A percentile compares a stretch with the other conserved stretches of the same genome.
Evolutionary conservation across 1,140 invertebrate species (phyloP).

Genomic region (Diplogasteroides magnus): DNA sequence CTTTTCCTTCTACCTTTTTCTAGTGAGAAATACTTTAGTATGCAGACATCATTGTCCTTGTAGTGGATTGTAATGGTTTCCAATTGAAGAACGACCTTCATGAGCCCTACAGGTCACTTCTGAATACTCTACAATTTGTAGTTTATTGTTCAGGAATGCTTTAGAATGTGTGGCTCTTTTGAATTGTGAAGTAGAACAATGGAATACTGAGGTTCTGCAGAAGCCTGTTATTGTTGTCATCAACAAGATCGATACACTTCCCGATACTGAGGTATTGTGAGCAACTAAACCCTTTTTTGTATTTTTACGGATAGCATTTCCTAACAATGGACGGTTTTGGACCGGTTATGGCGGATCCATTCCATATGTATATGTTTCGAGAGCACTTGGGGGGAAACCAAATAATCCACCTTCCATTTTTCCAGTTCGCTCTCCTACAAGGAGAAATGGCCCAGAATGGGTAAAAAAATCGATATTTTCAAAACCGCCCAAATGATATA

Average conservation of each 20-base stretch:
- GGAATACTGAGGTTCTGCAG: constrained; percentile 33
- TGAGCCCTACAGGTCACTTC: constrained; percentile 41
- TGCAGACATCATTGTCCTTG: constrained; percentile 77
- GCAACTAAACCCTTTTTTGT: too few relatives aligned
- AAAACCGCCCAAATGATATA: too few relatives aligned
- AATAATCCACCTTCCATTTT: too few relatives aligned
- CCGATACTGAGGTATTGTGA: neutral
- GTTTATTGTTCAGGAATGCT: constrained; percentile 37
- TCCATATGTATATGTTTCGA: too few relatives aligned
- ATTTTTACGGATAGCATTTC: too few relatives aligned
- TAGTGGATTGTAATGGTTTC: constrained; percentile 62
- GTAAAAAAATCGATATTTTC: too few relatives aligned
- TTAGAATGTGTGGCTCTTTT: constrained; percentile 44
- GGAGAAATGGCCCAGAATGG: too few relatives aligned
- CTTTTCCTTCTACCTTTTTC: neutral
- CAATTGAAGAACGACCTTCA: constrained; percentile 33
- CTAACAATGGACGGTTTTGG: too few relatives aligned
- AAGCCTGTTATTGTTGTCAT: constrained; percentile 31
- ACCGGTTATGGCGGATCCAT: too few relatives aligned
- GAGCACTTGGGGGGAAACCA: too few relatives aligned
- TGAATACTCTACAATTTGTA: neutral
- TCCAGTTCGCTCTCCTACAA: too few relatives aligned
- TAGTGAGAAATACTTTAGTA: constrained; percentile 56
- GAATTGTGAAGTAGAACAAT: constrained; percentile 46
- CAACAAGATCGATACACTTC: neutral